Base-by-base conservation (phyloP, 2,888 invertebrate species). In the Amiota minor region DNA sequence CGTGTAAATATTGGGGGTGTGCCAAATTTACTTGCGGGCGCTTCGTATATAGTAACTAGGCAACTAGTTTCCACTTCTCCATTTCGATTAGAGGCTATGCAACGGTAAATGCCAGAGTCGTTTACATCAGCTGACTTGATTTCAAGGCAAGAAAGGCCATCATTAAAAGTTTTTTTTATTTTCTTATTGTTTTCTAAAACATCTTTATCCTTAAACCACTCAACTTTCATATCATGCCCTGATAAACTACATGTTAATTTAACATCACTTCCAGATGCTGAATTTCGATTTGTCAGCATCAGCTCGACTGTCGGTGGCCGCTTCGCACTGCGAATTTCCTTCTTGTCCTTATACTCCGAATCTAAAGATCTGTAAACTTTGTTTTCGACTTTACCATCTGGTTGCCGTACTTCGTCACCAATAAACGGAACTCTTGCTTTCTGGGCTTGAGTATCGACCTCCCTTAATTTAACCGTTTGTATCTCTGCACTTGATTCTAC, bases 71-170 rank as follows among this genome's bases (percentile, higher is more conserved):
- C 89, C 74, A 88, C 85, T 82, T 89, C 88, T 79, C 90, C 90
- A 80, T 87, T 88, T 70, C 80, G 91, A 89, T 96, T 96, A 78
- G 92, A 92, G 14, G 95, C 96, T 11, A 94, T 91, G 87, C 97
- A 97, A 16, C 93, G 93, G 86, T 96, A 97, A 83, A 95, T 93
- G 23, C 95, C 97, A 12, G 93, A 92, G 90, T 96, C 96, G 74
- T 90, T 91, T 0, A 92, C 90, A 14, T 91, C 91, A 1, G 93
- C 93, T 80, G 94, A 92, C 56, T 92, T 89, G 45, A 96, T 92
- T 90, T 96, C 95, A 75, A 96, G 88, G 70, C 93, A 94, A 46
- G 94, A 83, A 3, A 90, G 79, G 18, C 90, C 93, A 76, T 95
- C 91, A 4, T 94, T 94, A 81, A 93, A 93, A 6, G 84, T 84